A percentile compares a stretch with the other conserved stretches of the same genome.
These are phyloP conservation scores for Tretioscincus oriximinensis DNA, from an alignment of 2,113 vertebrate species.

Conservation along the genomic window DNA sequence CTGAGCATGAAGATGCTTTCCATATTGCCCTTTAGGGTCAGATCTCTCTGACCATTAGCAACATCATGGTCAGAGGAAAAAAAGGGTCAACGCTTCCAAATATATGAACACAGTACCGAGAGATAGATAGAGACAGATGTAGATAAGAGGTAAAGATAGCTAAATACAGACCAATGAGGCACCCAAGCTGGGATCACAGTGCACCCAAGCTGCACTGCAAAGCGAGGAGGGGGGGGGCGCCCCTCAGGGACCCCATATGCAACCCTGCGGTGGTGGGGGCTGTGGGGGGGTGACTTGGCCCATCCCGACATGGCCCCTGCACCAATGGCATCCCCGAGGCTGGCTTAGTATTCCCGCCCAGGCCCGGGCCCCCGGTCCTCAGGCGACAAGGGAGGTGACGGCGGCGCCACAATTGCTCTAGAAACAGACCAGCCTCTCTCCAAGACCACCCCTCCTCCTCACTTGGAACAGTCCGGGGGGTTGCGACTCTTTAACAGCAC, in stretches of 20 bases:
- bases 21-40: too few species aligned
- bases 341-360: constrained; percentile 13
- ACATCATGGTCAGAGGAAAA: too few species aligned
- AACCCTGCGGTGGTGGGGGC: neutral
- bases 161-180: too few species aligned
- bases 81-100: too few species aligned
- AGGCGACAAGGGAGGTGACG: constrained; percentile 7
- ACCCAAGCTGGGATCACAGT: too few species aligned
- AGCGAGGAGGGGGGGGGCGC: too few species aligned
- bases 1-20: too few species aligned
- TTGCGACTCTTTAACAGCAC: neutral
- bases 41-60: too few species aligned
- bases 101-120: too few species aligned
- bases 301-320: neutral
- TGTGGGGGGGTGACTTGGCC: neutral
- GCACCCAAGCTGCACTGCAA: too few species aligned
- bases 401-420: neutral
- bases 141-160: too few species aligned
- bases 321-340: constrained; percentile 9
- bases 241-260: too few species aligned
- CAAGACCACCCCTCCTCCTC: neutral
- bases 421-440: neutral
- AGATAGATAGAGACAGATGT: neutral
- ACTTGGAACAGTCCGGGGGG: neutral
- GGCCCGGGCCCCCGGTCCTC: constrained; percentile 19